Evolutionary conservation across 2,797 vertebrate species (phyloP), one percentile per base, ranked within the genome.

Genomic region (Sebastes itinus): DNA sequence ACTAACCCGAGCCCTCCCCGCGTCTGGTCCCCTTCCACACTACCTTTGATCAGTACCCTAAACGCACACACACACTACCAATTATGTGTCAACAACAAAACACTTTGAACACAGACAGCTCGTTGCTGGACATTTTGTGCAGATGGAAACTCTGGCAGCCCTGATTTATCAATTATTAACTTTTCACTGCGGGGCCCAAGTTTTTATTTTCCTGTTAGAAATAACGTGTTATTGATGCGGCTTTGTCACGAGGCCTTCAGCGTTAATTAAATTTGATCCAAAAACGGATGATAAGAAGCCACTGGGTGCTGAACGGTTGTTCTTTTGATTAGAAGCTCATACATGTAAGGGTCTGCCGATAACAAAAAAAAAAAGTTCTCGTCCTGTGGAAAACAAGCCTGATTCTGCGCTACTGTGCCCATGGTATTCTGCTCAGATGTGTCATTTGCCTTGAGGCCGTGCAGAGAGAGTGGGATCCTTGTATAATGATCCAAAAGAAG

Each of bases 41-140:
- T 74, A 86, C 82, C 67, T 85, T 76, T 68, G 86, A 89, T 91
- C 89, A 84, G 88, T 80, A 86, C 87, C 88, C 60, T 23, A 79
- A 86, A 87, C 9, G 16, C 81, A 83, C 78, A 83, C 78, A 81
- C 38, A 87, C 82, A 74, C 86, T 77, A 91, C 85, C 77, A 61
- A 75, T 70, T 64, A 82, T 71, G 82, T 78, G 90, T 86, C 78
- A 76, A 83, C 64, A 75, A 79, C 78, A 56, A 77, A 85, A 87
- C 85, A 72, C 70, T 80, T 83, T 78, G 66, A 84, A 85, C 78
- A 75, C 54, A 82, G 54, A 86, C 77, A 18, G 77, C 83, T 86
- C 72, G n/a, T 55, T 55, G 75, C 75, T 85, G 86, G 81, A 88
- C 73, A 42, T 73, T 49, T 86, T 83, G 77, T 77, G 84, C 78